A percentile compares a stretch with the other conserved stretches of the same genome.
phyloP scores from a whole-genome alignment of 2,797 vertebrate genomes.

The Graptemys geographica region DNA sequence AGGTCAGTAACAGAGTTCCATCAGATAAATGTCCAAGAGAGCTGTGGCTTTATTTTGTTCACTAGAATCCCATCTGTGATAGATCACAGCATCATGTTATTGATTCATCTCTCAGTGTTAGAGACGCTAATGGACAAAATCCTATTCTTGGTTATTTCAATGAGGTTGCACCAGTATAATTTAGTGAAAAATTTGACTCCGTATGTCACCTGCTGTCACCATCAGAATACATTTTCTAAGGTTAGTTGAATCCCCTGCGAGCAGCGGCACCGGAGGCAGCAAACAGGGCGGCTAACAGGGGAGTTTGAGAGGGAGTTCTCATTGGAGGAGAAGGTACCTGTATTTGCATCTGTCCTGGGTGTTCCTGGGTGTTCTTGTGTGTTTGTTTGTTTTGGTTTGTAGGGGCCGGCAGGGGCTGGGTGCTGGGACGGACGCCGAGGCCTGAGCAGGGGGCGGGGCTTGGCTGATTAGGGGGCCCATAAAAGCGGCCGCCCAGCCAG shows the following conservation, averaged over 20 bases:
- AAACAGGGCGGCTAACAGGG: no score
- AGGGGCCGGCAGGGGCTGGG: no score
- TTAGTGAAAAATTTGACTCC: not conserved
- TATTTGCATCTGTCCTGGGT: no score
- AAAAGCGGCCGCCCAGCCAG: no score
- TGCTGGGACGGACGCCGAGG: no score
- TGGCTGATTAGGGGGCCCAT: no score
- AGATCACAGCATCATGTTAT: not conserved
- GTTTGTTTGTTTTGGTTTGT: no score
- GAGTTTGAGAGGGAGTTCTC: no score
- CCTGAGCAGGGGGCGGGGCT: no score
- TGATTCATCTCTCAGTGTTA: fast-evolving
- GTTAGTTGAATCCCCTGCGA: not conserved
- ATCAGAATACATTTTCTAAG: not conserved
- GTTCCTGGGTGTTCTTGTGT: no score
- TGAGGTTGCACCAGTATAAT: not conserved
- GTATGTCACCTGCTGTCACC: not conserved
- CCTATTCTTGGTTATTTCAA: fast-evolving
- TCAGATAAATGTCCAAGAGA: not conserved
- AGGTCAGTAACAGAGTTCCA: not conserved
- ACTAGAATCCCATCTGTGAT: not conserved
- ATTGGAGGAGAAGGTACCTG: no score
- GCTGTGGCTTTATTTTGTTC: not conserved
- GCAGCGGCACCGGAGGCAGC: no score
- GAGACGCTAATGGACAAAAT: not conserved